Percentiles rank a stretch among this genome's conserved stretches.
Evolutionary conservation across 2,797 vertebrate species (phyloP).

Genomic region (Gymnopithys bicolor): DNA sequence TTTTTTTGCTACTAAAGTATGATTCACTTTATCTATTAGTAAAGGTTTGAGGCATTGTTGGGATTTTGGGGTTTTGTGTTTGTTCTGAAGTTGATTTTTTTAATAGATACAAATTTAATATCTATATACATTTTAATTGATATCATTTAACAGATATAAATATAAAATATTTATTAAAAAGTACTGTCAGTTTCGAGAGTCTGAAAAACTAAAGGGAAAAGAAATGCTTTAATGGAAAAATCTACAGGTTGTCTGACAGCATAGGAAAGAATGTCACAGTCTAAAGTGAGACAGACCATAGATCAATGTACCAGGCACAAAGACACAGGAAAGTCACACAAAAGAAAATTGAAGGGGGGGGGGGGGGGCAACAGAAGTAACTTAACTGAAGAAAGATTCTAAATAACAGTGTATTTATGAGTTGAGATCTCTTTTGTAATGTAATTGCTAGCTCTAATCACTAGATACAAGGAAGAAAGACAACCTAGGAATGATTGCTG

Average conservation of each 20-base stretch:
- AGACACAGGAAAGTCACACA: not conserved
- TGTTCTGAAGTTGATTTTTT: not conserved
- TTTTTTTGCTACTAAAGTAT: not conserved
- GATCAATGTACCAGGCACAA: not conserved
- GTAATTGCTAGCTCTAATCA: not conserved
- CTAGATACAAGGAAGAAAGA: not conserved
- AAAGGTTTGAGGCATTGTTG: not conserved
- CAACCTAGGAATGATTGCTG: not conserved
- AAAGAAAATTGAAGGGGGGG: not conserved
- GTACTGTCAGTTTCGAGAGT: not conserved
- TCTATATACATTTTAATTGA: no score
- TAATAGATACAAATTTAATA: no score
- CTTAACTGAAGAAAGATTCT: not conserved
- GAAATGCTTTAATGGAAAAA: not conserved
- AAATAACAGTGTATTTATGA: not conserved
- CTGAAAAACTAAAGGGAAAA: not conserved
- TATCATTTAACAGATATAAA: not conserved
- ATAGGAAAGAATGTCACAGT: not conserved
- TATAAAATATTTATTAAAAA: not conserved
- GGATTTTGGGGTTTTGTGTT: not conserved
- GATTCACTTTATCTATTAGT: not conserved
- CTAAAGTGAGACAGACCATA: not conserved
- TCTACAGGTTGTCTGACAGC: not conserved
- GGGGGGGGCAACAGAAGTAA: not conserved
- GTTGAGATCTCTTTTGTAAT: not conserved